These are phyloP conservation scores for Liodrosophila aerea DNA, from an alignment of 2,888 invertebrate genomes.

Conservation along the genomic window DNA sequence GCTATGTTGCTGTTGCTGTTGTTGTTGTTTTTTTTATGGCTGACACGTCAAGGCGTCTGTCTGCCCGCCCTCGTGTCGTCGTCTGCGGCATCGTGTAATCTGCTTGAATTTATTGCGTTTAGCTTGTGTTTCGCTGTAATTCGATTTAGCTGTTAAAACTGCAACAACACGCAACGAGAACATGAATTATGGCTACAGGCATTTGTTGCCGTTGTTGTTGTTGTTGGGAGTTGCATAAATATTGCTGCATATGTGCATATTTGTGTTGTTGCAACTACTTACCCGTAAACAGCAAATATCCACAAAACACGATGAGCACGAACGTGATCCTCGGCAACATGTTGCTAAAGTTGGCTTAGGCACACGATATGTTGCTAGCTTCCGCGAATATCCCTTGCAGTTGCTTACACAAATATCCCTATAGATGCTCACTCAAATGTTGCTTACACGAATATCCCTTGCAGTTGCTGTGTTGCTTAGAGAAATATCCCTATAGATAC, in stretches of 20 bases:
- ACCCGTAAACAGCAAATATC: slow-evolving; percentile 82
- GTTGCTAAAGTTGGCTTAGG: slow-evolving; percentile 33
- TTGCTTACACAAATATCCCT: slow-evolving; percentile 24
- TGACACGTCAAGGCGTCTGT: slow-evolving; percentile 61
- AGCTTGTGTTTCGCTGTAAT: slow-evolving; percentile 59
- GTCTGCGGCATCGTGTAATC: slow-evolving; percentile 53
- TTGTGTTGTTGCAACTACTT: slow-evolving; percentile 63
- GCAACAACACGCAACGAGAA: slow-evolving; percentile 14
- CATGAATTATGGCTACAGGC: slow-evolving; percentile 17
- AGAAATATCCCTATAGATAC: too few species aligned
- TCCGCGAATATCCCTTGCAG: neutral
- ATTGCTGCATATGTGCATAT: slow-evolving; percentile 37
- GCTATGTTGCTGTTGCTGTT: slow-evolving; percentile 9
- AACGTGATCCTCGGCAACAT: slow-evolving; percentile 81
- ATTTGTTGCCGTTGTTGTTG: slow-evolving; percentile 24
- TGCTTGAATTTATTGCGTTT: slow-evolving; percentile 70
- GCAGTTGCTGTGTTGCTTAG: too few species aligned
- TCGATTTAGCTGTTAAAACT: slow-evolving; percentile 51
- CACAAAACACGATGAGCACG: slow-evolving; percentile 80
- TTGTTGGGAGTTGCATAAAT: slow-evolving; percentile 48
- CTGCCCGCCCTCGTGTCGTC: slow-evolving; percentile 20
- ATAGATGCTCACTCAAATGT: too few species aligned
- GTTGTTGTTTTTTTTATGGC: slow-evolving; percentile 21
- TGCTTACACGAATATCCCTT: too few species aligned
- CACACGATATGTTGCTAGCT: too few species aligned